Percentiles rank a stretch among this genome's conserved stretches.
Conservation (phyloP, 2,888 invertebrate genomes). For the Gonocerus acuteangulatus region DNA sequence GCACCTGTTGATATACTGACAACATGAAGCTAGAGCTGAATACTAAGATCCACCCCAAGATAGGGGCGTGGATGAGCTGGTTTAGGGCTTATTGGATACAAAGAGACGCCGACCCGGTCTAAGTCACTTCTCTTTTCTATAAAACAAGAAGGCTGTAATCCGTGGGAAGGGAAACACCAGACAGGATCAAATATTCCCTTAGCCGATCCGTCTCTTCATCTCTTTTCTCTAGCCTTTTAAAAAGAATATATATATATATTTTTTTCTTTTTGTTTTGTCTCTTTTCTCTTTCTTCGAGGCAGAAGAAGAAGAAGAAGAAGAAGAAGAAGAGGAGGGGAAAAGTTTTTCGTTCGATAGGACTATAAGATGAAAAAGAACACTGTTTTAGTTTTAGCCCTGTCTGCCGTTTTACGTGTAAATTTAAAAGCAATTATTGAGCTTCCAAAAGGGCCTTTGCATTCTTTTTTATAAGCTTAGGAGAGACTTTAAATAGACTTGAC, state of each 20-base stretch:
- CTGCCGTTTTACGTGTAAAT: slow-evolving; percentile 15
- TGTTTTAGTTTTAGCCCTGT: slow-evolving; percentile 20
- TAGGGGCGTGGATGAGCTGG: too few species aligned
- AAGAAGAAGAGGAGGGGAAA: background rate
- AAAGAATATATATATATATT: slow-evolving; percentile 11
- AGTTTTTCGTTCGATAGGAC: slow-evolving; percentile 13
- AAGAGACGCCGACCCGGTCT: background rate
- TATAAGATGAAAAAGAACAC: slow-evolving; percentile 15
- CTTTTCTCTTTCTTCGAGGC: too few species aligned
- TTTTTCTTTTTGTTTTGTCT: background rate
- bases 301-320: too few species aligned
- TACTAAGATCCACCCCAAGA: too few species aligned
- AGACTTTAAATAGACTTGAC: too few species aligned
- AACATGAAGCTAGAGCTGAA: too few species aligned
- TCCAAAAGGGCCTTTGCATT: too few species aligned
- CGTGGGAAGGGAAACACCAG: slow-evolving; percentile 18
- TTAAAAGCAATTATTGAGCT: slow-evolving; percentile 15
- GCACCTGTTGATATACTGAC: too few species aligned
- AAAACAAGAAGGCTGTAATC: slow-evolving; percentile 22
- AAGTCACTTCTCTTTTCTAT: slow-evolving; percentile 19
- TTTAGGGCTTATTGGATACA: too few species aligned
- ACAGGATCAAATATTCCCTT: slow-evolving; percentile 13
- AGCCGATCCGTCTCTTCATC: background rate
- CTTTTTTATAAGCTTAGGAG: too few species aligned
- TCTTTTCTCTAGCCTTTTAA: background rate